phyloP scores from a whole-genome alignment of 2,113 vertebrate species.

The Hystrix brachyura region DNA sequence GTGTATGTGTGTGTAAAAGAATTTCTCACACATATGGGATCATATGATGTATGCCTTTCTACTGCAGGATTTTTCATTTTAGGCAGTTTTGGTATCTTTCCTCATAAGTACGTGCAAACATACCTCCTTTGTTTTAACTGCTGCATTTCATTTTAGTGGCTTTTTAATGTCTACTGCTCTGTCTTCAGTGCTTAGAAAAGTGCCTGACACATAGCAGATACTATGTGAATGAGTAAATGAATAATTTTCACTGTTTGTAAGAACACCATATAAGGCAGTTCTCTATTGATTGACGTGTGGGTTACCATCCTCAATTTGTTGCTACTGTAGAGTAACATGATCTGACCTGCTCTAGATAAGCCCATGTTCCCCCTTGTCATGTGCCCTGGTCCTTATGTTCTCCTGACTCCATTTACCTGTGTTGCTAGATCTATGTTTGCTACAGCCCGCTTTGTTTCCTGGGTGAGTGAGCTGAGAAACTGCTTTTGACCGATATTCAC shows the following conservation, averaged over 20 bases:
- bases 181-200: neutral
- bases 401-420: neutral
- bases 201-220: neutral
- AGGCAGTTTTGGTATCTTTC: neutral
- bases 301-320: neutral
- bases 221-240: neutral
- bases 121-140: neutral
- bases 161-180: neutral
- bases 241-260: neutral
- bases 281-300: neutral
- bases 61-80: neutral
- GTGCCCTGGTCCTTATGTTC: neutral
- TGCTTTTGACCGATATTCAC: neutral
- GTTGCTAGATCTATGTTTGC: neutral
- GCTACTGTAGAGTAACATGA: neutral
- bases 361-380: neutral
- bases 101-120: neutral
- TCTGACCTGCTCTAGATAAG: neutral
- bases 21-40: neutral
- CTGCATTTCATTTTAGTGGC: neutral
- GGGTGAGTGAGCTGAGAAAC: neutral
- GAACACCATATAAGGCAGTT: neutral
- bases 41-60: neutral
- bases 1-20: neutral
- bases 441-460: neutral